Percentiles rank a stretch among this genome's conserved stretches.
phyloP scores from a whole-genome alignment of 2,888 invertebrate species.

The Eilema caniola region DNA sequence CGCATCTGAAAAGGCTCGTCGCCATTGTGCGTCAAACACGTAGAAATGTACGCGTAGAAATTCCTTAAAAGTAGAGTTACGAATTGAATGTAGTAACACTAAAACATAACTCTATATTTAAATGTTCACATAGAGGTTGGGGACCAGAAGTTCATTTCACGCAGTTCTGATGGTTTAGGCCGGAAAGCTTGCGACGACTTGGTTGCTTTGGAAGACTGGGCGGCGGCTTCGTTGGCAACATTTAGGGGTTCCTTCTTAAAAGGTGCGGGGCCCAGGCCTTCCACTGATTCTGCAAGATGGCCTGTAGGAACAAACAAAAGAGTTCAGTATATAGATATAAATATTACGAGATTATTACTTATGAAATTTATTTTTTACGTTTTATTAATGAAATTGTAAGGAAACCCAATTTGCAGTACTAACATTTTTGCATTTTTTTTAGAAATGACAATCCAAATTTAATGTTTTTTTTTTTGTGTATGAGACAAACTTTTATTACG shows the following conservation, averaged over 20 bases:
- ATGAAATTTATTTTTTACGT: too few relatives aligned
- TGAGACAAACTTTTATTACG: too few relatives aligned
- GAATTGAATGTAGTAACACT: slow-evolving; percentile 38
- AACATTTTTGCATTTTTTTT: too few relatives aligned
- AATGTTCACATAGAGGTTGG: slow-evolving; percentile 92
- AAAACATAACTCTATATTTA: slow-evolving; percentile 38
- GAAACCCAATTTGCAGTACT: too few relatives aligned
- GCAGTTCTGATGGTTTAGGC: slow-evolving; percentile 87
- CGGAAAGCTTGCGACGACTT: slow-evolving; percentile 64
- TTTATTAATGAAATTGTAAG: too few relatives aligned
- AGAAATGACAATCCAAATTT: too few relatives aligned
- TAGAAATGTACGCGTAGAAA: slow-evolving; percentile 34
- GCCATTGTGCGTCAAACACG: slow-evolving; percentile 32
- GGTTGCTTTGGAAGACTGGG: slow-evolving; percentile 64
- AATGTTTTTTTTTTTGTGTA: too few relatives aligned
- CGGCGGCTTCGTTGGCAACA: slow-evolving; percentile 48
- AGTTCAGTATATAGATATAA: not conserved
- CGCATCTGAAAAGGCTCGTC: slow-evolving; percentile 26
- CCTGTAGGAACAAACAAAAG: slow-evolving; percentile 54
- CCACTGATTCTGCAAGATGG: slow-evolving; percentile 77
- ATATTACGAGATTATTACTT: too few relatives aligned
- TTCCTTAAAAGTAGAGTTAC: slow-evolving; percentile 41
- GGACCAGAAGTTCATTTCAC: slow-evolving; percentile 95
- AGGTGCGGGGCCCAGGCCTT: slow-evolving; percentile 79
- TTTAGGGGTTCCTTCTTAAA: slow-evolving; percentile 57